Conservation (phyloP, 1,140 invertebrate genomes). For the Piezodorus guildinii region DNA sequence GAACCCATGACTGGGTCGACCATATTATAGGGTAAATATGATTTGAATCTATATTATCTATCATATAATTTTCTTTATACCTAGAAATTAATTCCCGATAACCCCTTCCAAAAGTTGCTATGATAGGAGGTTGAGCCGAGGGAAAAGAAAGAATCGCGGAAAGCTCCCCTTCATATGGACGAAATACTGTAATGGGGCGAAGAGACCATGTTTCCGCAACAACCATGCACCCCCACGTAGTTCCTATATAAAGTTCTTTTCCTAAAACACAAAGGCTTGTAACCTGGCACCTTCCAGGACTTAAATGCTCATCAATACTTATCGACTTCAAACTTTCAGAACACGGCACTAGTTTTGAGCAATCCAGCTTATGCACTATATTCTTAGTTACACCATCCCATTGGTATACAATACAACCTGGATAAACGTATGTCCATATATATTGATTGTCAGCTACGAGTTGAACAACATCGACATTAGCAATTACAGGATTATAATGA, state of each 20-base stretch:
- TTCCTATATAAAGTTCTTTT: constrained; percentile 71
- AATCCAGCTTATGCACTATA: constrained; percentile 72
- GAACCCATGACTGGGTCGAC: constrained; percentile 21
- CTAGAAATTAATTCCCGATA: constrained; percentile 59
- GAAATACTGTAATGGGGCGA: constrained; percentile 76
- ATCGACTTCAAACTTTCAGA: constrained; percentile 86
- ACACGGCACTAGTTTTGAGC: constrained; percentile 81
- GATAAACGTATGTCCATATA: constrained; percentile 69
- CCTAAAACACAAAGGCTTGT: constrained; percentile 60
- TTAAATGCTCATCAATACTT: constrained; percentile 76
- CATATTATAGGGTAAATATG: constrained; percentile 22
- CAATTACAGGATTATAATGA: constrained; percentile 45
- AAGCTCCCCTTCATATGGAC: constrained; percentile 79
- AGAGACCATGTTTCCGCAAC: constrained; percentile 69
- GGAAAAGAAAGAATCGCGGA: constrained; percentile 28
- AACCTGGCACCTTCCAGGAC: constrained; percentile 66
- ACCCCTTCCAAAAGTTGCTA: constrained; percentile 70
- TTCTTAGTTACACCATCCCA: constrained; percentile 56
- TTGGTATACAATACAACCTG: constrained; percentile 68
- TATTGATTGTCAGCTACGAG: constrained; percentile 42
- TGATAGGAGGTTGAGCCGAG: constrained; percentile 15
- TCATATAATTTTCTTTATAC: constrained; percentile 20
- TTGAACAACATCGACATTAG: constrained; percentile 48
- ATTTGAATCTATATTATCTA: constrained; percentile 8
- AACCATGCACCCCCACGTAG: constrained; percentile 83